Percentiles rank a stretch among this genome's conserved stretches.
Evolutionary conservation across 2,888 invertebrate genomes (phyloP).

Genomic region (Hybos culiciformis): DNA sequence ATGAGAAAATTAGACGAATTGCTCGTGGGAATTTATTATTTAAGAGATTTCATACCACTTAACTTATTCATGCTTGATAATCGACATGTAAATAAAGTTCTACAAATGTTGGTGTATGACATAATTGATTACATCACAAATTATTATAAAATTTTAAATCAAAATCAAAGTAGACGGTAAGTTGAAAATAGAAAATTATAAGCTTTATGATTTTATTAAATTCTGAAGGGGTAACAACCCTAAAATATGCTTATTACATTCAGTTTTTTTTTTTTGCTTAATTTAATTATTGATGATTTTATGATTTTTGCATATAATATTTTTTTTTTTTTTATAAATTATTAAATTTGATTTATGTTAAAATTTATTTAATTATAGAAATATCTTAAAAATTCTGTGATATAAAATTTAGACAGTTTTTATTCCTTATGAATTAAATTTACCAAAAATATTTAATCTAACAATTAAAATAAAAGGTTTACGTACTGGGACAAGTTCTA

Average conservation of each 20-base stretch:
- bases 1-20: constrained; percentile 57
- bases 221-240: background rate
- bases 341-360: no score
- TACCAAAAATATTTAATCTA: no score
- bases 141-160: constrained; percentile 32
- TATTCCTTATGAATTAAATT: no score
- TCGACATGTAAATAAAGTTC: constrained; percentile 32
- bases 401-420: no score
- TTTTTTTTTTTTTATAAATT: no score
- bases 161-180: constrained; percentile 63
- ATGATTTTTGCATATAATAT: no score
- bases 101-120: constrained; percentile 29
- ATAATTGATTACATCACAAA: constrained; percentile 33
- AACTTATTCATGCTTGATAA: constrained; percentile 70
- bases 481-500: no score
- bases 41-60: constrained; percentile 64
- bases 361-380: no score
- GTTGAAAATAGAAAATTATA: constrained; percentile 12
- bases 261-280: background rate
- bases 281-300: background rate
- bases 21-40: constrained; percentile 56
- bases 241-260: background rate
- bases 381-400: no score
- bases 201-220: background rate
- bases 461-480: no score